Evolutionary conservation across 2,888 invertebrate species (phyloP).

Genomic region (Kuschelorhynchus macadamiae): DNA sequence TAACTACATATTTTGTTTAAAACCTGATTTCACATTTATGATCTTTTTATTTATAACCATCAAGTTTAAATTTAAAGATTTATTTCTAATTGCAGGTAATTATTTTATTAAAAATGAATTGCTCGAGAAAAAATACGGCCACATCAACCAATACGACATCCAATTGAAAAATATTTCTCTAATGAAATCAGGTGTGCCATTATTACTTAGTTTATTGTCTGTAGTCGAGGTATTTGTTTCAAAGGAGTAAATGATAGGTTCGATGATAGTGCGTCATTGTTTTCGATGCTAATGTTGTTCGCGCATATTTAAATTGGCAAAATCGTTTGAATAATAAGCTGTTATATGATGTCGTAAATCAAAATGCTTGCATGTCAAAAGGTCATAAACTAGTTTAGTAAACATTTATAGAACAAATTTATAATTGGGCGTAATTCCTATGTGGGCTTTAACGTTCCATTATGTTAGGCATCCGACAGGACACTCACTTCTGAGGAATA

Average conservation of each 20-base stretch:
- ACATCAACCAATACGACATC: too few species aligned
- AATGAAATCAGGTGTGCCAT: slow-evolving; percentile 31
- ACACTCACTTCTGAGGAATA: too few species aligned
- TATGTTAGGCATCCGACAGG: too few species aligned
- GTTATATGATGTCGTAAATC: slow-evolving; percentile 13
- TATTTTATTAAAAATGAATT: too few species aligned
- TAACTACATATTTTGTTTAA: too few species aligned
- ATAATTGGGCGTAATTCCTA: not conserved
- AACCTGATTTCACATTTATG: too few species aligned
- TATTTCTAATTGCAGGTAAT: too few species aligned
- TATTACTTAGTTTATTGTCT: slow-evolving; percentile 26
- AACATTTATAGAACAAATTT: slow-evolving; percentile 7
- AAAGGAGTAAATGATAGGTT: slow-evolving; percentile 42
- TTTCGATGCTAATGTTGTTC: slow-evolving; percentile 38
- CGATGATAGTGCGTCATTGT: slow-evolving; percentile 42
- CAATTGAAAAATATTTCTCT: too few species aligned
- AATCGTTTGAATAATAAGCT: slow-evolving; percentile 21
- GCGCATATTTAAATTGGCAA: slow-evolving; percentile 27
- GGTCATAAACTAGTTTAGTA: slow-evolving; percentile 3
- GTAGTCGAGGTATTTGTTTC: slow-evolving; percentile 22
- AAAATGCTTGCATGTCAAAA: slow-evolving; percentile 12
- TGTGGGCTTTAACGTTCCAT: not conserved
- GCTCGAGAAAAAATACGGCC: too few species aligned
- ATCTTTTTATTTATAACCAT: too few species aligned
- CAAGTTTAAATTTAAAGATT: too few species aligned